Evolutionary conservation across 2,113 vertebrate genomes (phyloP), one percentile per base, ranked within the genome.

Genomic region (Zapus hudsonius): DNA sequence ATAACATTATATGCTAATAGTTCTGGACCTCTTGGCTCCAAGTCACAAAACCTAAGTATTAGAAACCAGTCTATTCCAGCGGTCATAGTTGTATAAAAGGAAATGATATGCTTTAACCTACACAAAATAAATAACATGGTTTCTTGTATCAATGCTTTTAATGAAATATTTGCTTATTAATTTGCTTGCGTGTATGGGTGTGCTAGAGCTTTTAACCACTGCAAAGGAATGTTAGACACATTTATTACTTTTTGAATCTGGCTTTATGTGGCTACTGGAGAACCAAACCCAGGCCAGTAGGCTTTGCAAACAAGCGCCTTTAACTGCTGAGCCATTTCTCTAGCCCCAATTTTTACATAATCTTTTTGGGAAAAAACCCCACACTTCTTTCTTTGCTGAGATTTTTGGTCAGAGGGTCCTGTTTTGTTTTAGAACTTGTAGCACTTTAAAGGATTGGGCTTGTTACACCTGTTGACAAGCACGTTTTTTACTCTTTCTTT

Each of bases 1-100:
- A 76, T 80, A 90, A 61, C 11, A 74, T 61, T 86, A 82, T 75
- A 74, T 66, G 33, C 20, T 93, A 89, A 92, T 93, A 76, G 78
- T 87, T 95, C 94, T 84, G 36, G 74, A 42, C 78, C 89, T 67
- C 36, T 79, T 83, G 84, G 47, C 52, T 91, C 66, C 6, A 76
- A 81, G 73, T 67, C 72, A 78, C 23, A 94, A 23, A 92, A 93
- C 66, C 80, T 27, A 76, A 33, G 33, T 80, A 76, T 90, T 59
- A 67, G 66, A 57, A 74, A 72, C 57, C 33, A 75, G 59, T 83
- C 42, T 75, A 20, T 78, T 44, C 66, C 31, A 79, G 16, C 66
- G 82, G 29, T 13, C 33, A 29, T 11, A 23, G 15, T 42, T 83
- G 7, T 55, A 42, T 44, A 74, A 22, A 64, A 70, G 27, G 44